Percentiles rank a stretch among this genome's conserved stretches.
These are phyloP conservation scores for Plutella xylostella DNA, from an alignment of 2,888 invertebrate genomes.

Conservation along the genomic window DNA sequence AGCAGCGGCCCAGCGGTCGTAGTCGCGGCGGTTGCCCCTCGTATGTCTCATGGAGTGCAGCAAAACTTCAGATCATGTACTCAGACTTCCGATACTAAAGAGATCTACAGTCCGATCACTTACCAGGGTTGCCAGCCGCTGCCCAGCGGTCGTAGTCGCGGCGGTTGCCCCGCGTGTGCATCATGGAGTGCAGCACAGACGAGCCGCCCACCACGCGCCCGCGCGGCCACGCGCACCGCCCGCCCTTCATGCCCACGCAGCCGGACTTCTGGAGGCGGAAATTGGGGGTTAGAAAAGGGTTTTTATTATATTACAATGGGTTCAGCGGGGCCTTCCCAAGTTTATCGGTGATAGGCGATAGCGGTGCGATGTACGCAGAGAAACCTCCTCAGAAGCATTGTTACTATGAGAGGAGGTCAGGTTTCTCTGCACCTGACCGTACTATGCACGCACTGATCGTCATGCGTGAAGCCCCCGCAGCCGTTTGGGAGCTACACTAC, in stretches of 20 bases:
- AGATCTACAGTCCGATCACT: slow-evolving; percentile 29
- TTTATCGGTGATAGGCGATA: too few relatives aligned
- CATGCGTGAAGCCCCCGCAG: too few relatives aligned
- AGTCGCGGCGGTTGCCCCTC: slow-evolving; percentile 81
- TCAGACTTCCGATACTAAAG: neutral
- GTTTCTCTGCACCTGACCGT: too few relatives aligned
- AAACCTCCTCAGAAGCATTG: too few relatives aligned
- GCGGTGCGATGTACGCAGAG: too few relatives aligned
- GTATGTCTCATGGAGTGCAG: slow-evolving; percentile 90
- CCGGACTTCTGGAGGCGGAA: slow-evolving; percentile 64
- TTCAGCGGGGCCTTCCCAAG: too few relatives aligned
- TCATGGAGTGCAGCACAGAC: slow-evolving; percentile 84
- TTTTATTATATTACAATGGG: too few relatives aligned
- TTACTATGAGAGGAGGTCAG: too few relatives aligned
- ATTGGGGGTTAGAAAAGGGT: too few relatives aligned
- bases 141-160: slow-evolving; percentile 89
- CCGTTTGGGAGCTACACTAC: too few relatives aligned
- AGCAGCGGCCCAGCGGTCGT: slow-evolving; percentile 82
- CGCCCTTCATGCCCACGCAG: slow-evolving; percentile 80
- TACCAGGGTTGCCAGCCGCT: slow-evolving; percentile 78
- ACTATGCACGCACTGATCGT: too few relatives aligned
- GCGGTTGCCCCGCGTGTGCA: slow-evolving; percentile 82
- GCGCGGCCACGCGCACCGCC: slow-evolving; percentile 84
- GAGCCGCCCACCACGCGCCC: slow-evolving; percentile 88
- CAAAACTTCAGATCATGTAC: too few relatives aligned